Evolutionary conservation across 2,888 invertebrate species (phyloP).

Genomic region (Amphipyra berbera): DNA sequence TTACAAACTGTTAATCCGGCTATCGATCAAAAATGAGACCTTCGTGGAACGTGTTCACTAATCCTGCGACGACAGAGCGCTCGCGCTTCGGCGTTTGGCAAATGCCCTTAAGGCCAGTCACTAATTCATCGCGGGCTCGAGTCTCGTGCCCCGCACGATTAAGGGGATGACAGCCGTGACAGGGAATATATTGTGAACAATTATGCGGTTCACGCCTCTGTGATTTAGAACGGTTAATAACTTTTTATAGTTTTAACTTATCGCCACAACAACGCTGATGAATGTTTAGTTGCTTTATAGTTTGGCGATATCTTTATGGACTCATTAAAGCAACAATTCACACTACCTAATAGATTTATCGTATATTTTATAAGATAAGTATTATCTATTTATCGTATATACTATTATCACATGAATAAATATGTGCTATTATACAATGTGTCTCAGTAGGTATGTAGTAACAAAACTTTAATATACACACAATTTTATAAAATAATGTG

Average conservation of each 20-base stretch:
- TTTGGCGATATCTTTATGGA: conserved; percentile 1
- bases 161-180: conserved; percentile 84
- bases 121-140: conserved; percentile 62
- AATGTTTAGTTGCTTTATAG: conserved; percentile 38
- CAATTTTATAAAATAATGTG: too few relatives aligned
- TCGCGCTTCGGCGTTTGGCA: conserved; percentile 66
- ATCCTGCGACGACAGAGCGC: conserved; percentile 78
- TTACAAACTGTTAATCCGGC: conserved; percentile 67
- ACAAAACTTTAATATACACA: too few relatives aligned
- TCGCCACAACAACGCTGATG: conserved; percentile 46
- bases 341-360: background rate
- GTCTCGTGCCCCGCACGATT: conserved; percentile 76
- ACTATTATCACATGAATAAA: too few relatives aligned
- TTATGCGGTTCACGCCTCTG: conserved; percentile 70
- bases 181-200: conserved; percentile 83
- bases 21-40: conserved; percentile 75
- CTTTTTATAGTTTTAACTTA: conserved; percentile 55
- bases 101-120: conserved; percentile 47
- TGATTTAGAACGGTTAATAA: conserved; percentile 66
- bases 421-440: too few relatives aligned
- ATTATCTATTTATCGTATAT: too few relatives aligned
- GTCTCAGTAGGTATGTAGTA: too few relatives aligned
- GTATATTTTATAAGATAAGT: too few relatives aligned
- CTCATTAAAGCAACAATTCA: background rate
- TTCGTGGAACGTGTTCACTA: conserved; percentile 84